These are phyloP conservation scores for Hypercompe scribonia DNA, from an alignment of 2,888 invertebrate genomes.

Conservation along the genomic window DNA sequence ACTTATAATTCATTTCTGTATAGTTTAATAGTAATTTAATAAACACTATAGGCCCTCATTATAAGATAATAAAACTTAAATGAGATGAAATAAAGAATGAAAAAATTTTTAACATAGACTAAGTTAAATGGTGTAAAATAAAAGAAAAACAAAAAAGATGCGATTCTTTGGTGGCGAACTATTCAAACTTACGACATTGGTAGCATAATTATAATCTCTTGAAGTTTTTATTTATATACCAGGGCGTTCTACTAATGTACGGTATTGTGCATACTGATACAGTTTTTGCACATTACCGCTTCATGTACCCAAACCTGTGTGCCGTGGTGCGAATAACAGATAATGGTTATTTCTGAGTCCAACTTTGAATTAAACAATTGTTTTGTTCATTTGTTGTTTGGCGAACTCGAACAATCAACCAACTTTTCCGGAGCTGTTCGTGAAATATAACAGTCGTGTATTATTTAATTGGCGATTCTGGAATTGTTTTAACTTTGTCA, in stretches of 20 bases:
- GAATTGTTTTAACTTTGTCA: neutral
- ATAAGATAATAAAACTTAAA: too few species aligned
- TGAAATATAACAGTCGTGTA: constrained; percentile 1
- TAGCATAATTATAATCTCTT: too few species aligned
- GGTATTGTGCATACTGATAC: neutral
- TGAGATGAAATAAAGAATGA: too few species aligned
- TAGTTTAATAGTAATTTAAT: too few species aligned
- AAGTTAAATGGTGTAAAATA: too few species aligned
- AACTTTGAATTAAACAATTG: neutral
- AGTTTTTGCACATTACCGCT: constrained; percentile 5
- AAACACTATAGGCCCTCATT: too few species aligned
- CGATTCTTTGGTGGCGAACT: neutral
- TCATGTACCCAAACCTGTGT: neutral
- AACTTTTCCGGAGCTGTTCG: neutral
- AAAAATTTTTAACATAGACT: too few species aligned
- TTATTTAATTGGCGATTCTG: neutral
- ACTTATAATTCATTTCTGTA: too few species aligned
- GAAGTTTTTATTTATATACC: neutral
- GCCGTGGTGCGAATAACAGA: constrained; percentile 2
- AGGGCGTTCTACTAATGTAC: too few species aligned
- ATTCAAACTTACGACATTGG: neutral
- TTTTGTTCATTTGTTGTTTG: neutral
- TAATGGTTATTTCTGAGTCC: neutral
- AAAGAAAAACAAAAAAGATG: neutral
- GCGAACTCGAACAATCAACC: neutral